phyloP scores from a whole-genome alignment of 2,113 vertebrate genomes.

The Dicaeum eximium region DNA sequence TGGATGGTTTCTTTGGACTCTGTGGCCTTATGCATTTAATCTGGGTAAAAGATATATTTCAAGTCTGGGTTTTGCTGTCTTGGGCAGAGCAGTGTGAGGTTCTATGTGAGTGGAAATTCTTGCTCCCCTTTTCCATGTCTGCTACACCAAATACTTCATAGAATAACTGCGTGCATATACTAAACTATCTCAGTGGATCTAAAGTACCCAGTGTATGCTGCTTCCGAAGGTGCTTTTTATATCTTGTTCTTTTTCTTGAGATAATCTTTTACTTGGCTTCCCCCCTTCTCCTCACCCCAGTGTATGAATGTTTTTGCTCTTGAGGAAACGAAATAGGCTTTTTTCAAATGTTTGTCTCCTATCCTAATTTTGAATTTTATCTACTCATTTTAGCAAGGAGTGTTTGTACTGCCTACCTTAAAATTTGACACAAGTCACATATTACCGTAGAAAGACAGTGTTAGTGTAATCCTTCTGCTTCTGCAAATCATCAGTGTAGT shows the following conservation, averaged over 20 bases:
- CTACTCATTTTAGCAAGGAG: background rate
- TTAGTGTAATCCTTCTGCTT: background rate
- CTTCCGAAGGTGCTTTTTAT: background rate
- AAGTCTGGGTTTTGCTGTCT: background rate
- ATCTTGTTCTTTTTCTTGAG: background rate
- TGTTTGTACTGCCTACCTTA: background rate
- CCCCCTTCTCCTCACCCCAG: fast-evolving
- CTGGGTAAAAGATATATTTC: background rate
- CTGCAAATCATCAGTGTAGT: background rate
- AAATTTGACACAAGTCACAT: background rate
- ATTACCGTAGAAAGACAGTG: background rate
- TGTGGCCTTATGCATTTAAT: background rate
- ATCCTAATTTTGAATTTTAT: background rate
- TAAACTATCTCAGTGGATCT: background rate
- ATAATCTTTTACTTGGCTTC: background rate
- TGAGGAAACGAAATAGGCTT: background rate
- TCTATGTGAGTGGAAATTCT: background rate
- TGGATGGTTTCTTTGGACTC: background rate
- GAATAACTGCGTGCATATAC: background rate
- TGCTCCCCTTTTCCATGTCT: background rate
- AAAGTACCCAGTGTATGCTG: background rate
- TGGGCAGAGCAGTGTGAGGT: background rate
- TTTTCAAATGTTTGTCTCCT: background rate
- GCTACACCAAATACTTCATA: background rate
- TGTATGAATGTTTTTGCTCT: background rate